A percentile compares a stretch with the other conserved stretches of the same genome.
phyloP scores from a whole-genome alignment of 2,113 vertebrate genomes.

The Crotalus horridus region DNA sequence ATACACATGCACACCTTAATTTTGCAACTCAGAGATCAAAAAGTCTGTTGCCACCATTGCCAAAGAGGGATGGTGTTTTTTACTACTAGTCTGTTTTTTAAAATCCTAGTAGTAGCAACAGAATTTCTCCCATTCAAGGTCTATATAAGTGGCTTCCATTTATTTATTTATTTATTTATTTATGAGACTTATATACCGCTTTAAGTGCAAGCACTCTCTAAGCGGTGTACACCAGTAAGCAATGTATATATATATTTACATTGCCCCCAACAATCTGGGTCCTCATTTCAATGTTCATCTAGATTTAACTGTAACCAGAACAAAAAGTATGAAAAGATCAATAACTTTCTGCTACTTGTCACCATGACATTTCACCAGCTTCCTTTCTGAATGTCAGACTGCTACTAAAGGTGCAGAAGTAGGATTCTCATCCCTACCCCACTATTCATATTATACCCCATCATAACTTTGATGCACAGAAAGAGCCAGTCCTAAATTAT shows the following conservation, averaged over 20 bases:
- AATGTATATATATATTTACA: too few relatives aligned
- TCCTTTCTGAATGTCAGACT: not conserved
- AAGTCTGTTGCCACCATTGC: not conserved
- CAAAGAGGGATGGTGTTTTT: not conserved
- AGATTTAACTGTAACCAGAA: not conserved
- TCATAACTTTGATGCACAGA: too few relatives aligned
- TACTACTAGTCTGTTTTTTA: not conserved
- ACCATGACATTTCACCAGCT: not conserved
- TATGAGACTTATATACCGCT: too few relatives aligned
- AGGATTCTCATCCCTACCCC: too few relatives aligned
- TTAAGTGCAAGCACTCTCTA: too few relatives aligned
- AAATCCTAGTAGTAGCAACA: not conserved
- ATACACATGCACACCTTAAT: too few relatives aligned
- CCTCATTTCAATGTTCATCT: not conserved
- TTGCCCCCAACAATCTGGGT: too few relatives aligned
- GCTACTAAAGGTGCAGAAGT: not conserved
- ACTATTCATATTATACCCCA: too few relatives aligned
- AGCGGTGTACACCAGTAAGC: too few relatives aligned
- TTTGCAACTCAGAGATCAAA: not conserved
- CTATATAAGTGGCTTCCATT: not conserved
- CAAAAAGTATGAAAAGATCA: not conserved
- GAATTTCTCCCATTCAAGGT: not conserved
- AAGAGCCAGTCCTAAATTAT: not conserved
- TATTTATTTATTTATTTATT: too few relatives aligned
- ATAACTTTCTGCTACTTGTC: not conserved